Base-by-base conservation (phyloP, 2,888 invertebrate species). In the Leptinotarsa peninsularis region DNA sequence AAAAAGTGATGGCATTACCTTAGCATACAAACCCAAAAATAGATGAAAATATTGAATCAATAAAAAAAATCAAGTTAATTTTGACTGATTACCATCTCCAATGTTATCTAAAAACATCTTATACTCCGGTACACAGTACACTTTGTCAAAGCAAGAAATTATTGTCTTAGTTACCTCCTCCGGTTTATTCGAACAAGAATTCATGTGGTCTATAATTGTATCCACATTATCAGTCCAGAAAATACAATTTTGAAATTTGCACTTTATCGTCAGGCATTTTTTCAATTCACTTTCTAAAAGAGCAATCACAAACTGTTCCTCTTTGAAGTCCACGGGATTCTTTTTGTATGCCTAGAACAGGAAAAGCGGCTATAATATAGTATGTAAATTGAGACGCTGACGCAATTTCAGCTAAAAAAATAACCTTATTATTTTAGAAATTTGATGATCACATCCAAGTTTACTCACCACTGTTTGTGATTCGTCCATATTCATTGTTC, bases 171-270 rank as follows among this genome's bases (percentile, higher is more conserved):
- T 77, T 82, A 79, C 88, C 84, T 75, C 81, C 60, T 80, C 81
- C 69, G 79, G 80, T 76, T 80, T 84, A 67, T 81, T 78, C n/a
- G 79, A 68, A 78, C 89, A 89, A 21, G 72, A 75, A 7, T 76
- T 76, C 60, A 87, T 71, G 78, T 89, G 89, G 27, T 82, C 75
- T 7, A 82, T 66, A 17, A 89, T 77, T 67, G 82, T 82, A 23
- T 83, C 80, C 2, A 86, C 18, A 50, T 82, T 80, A 0, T 79
- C 73, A 23, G 84, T 80, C 63, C 78, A 78, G 82, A 85, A 88
- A 69, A 79, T 78, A 74, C 90, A 89, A 13, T 79, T 71, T 70
- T 81, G 78, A 71, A 85, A 86, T 43, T 83, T 82, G 79, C 90
- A 90, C 56, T 82, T 82, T 2, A 84, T 82, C 27, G 77, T 76